Conservation (phyloP, 2,797 vertebrate species). For the Propithecus perrieri region DNA sequence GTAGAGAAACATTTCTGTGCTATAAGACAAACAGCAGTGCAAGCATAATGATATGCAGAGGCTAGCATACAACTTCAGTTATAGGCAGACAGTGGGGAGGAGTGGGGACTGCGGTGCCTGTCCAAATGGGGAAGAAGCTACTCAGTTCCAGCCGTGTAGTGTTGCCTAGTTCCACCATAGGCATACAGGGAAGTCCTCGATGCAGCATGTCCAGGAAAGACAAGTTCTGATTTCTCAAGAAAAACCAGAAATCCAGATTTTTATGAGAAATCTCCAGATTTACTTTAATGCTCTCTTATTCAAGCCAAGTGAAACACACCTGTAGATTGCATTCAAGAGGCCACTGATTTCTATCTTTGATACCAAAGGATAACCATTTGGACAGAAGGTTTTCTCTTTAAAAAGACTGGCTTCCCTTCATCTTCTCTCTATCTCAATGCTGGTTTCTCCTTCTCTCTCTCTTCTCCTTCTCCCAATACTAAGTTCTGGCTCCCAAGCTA, state of each 20-base stretch:
- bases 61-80: not conserved
- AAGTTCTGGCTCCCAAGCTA: not conserved
- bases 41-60: no score
- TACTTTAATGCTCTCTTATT: not conserved
- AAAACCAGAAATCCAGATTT: not conserved
- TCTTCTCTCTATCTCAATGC: not conserved
- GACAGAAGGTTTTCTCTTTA: not conserved
- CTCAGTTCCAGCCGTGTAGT: no score
- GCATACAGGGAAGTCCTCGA: not conserved
- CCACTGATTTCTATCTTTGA: not conserved
- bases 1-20: not conserved
- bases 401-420: not conserved
- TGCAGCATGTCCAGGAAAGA: not conserved
- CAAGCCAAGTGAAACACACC: not conserved
- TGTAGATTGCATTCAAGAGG: not conserved
- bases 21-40: not conserved
- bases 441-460: not conserved
- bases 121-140: not conserved
- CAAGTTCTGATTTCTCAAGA: not conserved
- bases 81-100: not conserved
- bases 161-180: not conserved
- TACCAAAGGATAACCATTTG: not conserved
- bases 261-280: not conserved
- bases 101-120: no score
- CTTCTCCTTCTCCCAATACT: not conserved